A percentile compares a stretch with the other conserved stretches of the same genome.
Evolutionary conservation across 2,797 vertebrate genomes (phyloP).

Genomic region (Hybognathus amarus): DNA sequence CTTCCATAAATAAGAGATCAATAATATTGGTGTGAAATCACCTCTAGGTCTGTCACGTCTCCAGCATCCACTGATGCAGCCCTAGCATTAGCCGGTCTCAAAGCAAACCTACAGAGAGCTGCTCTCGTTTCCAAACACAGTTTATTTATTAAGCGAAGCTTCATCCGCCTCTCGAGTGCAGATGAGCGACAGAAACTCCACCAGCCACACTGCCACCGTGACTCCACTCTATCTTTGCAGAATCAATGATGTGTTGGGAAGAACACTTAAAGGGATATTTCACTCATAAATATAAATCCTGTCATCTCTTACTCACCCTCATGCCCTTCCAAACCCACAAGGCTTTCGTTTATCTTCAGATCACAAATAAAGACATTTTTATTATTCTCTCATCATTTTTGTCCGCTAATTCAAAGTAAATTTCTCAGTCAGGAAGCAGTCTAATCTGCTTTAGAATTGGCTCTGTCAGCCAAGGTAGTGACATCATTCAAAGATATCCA

Average conservation of each 20-base stretch:
- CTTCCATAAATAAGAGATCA: not conserved
- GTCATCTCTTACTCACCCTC: not conserved
- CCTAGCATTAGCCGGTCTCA: slow-evolving; percentile 73
- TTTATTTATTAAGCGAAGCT: slow-evolving; percentile 77
- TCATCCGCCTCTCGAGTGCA: slow-evolving; percentile 26
- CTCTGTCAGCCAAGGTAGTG: not conserved
- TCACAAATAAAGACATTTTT: not conserved
- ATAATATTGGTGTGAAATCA: slow-evolving; percentile 2
- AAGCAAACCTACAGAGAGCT: slow-evolving; percentile 73
- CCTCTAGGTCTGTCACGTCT: not conserved
- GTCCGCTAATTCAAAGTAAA: not conserved
- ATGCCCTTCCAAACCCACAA: too few species aligned
- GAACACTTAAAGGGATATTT: not conserved
- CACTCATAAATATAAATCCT: not conserved
- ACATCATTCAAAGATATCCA: not conserved
- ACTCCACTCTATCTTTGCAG: slow-evolving; percentile 29
- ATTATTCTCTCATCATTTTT: not conserved
- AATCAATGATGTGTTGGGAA: slow-evolving; percentile 67
- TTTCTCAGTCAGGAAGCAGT: too few species aligned
- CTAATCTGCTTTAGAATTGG: not conserved
- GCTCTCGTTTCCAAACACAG: slow-evolving; percentile 81
- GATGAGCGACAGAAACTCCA: slow-evolving; percentile 68
- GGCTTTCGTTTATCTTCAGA: not conserved
- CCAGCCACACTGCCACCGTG: slow-evolving; percentile 70
- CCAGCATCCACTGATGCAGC: slow-evolving; percentile 39